These are phyloP conservation scores for Orthosia gracilis DNA, from an alignment of 2,888 invertebrate species.

Conservation along the genomic window DNA sequence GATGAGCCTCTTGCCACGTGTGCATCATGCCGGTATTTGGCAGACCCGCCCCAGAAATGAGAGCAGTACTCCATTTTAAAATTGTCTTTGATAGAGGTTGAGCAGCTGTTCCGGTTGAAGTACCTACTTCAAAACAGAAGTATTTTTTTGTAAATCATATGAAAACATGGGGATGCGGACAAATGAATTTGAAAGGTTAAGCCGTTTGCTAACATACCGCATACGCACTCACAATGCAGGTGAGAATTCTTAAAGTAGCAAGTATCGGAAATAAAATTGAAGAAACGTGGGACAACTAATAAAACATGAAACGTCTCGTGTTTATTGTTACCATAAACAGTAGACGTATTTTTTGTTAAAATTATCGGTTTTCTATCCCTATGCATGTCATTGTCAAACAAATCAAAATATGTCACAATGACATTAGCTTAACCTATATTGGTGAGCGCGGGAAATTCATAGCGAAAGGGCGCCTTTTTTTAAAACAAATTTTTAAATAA, in stretches of 20 bases:
- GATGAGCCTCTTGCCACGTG: too few relatives aligned
- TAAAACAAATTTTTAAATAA: too few relatives aligned
- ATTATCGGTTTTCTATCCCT: conserved; percentile 26
- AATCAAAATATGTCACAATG: conserved; percentile 24
- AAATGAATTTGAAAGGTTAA: not conserved
- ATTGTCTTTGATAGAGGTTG: too few relatives aligned
- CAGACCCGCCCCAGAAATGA: too few relatives aligned
- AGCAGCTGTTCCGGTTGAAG: too few relatives aligned
- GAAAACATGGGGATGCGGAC: not conserved
- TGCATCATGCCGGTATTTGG: too few relatives aligned
- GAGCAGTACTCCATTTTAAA: too few relatives aligned
- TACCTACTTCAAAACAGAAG: too few relatives aligned
- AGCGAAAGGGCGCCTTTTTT: too few relatives aligned
- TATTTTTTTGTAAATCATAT: not conserved
- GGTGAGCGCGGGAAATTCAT: too few relatives aligned
- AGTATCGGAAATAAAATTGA: not conserved
- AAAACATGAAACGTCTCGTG: not conserved
- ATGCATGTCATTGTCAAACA: not conserved
- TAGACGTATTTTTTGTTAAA: not conserved
- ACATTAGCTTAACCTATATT: conserved; percentile 48
- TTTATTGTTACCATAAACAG: not conserved
- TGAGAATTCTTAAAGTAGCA: not conserved
- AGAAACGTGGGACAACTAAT: not conserved
- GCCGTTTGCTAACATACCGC: not conserved
- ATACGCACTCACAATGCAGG: not conserved